Percentiles rank a stretch among this genome's conserved stretches.
Conservation (phyloP, 2,113 vertebrate genomes). For the Cephalopholis sonnerati region DNA sequence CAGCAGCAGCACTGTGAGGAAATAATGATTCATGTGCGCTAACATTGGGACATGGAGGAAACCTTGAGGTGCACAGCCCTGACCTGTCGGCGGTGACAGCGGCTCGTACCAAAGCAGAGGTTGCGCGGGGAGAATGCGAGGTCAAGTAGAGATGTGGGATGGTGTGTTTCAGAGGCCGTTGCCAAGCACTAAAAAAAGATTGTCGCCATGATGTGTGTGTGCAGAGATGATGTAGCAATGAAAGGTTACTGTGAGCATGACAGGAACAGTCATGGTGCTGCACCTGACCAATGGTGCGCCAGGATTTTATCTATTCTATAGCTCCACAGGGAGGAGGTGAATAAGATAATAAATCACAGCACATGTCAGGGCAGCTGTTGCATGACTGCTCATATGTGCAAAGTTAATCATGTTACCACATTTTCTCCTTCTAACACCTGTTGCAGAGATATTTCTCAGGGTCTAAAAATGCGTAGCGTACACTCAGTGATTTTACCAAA, state of each 20-base stretch:
- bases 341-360: slow-evolving; percentile 40
- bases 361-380: slow-evolving; percentile 16
- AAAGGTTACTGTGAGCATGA: slow-evolving; percentile 55
- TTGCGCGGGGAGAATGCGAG: slow-evolving; percentile 16
- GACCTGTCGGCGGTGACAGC: slow-evolving; percentile 39
- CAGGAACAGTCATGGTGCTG: slow-evolving; percentile 46
- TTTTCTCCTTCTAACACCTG: slow-evolving; percentile 36
- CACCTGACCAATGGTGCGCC: slow-evolving; percentile 37
- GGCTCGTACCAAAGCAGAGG: slow-evolving; percentile 34
- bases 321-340: slow-evolving; percentile 16
- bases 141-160: slow-evolving; percentile 45
- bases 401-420: neutral
- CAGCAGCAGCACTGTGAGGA: slow-evolving; percentile 32
- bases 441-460: slow-evolving; percentile 3
- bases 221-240: slow-evolving; percentile 43
- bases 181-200: slow-evolving; percentile 26
- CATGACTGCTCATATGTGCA: slow-evolving; percentile 26
- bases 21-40: slow-evolving; percentile 53
- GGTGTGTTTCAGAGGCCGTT: slow-evolving; percentile 19
- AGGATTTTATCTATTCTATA: slow-evolving; percentile 33
- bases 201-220: slow-evolving; percentile 16
- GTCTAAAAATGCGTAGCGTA: neutral
- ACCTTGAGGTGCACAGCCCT: slow-evolving; percentile 38
- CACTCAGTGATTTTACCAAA: slow-evolving; percentile 1
- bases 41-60: slow-evolving; percentile 24